Evolutionary conservation across 2,888 invertebrate species (phyloP).

Genomic region (Drosophila prolongata): DNA sequence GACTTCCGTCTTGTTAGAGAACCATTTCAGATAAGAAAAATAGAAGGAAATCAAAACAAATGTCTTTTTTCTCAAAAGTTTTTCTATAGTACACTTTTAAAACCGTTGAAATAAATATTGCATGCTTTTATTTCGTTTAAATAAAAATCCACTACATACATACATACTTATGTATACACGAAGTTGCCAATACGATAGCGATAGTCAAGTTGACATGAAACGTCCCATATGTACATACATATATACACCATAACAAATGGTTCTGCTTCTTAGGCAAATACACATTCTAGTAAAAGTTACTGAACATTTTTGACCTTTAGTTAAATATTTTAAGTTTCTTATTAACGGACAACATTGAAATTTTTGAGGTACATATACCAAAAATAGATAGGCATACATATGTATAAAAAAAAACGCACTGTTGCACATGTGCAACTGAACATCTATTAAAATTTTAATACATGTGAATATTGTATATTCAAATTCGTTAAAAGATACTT

Average conservation of each 20-base stretch:
- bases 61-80: too few relatives aligned
- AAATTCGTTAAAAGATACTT: neutral
- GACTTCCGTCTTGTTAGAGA: too few relatives aligned
- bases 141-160: neutral
- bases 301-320: neutral
- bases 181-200: conserved; percentile 6
- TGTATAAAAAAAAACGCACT: conserved; percentile 19
- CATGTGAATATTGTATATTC: neutral
- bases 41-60: too few relatives aligned
- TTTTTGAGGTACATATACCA: conserved; percentile 1
- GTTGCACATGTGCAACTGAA: conserved; percentile 9
- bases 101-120: neutral
- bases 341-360: conserved; percentile 7
- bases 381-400: conserved; percentile 12
- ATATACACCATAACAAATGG: neutral
- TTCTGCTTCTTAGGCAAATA: neutral
- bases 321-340: neutral
- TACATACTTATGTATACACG: conserved; percentile 11
- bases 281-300: neutral
- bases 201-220: conserved; percentile 5
- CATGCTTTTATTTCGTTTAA: conserved; percentile 3
- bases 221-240: conserved; percentile 1
- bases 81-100: neutral
- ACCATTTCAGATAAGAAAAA: too few relatives aligned
- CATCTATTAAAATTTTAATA: neutral